Evolutionary conservation across 2,113 vertebrate genomes (phyloP), one percentile per base, ranked within the genome.

Genomic region (Oxygymnocypris stewartii): DNA sequence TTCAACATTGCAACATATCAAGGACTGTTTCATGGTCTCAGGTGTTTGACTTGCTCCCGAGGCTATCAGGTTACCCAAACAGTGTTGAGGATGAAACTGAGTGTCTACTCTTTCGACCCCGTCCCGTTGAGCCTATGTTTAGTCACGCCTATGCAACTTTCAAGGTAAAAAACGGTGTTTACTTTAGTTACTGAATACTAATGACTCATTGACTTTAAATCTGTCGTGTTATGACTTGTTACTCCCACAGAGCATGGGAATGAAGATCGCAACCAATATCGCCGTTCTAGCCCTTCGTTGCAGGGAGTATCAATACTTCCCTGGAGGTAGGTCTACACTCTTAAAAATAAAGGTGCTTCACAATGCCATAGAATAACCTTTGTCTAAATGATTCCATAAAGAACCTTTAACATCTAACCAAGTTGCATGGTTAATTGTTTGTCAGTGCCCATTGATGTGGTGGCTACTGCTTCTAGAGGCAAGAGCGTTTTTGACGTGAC

Each of bases 241-340:
- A 42, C 57, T 37, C 73, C 61, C 86, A 35, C 85, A 98, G 97
- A 82, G 37, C 31, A 85, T 95, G 75, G 96, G 96, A 61, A 85
- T 98, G 89, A 97, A 97, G 90, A 89, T 93, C 74, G 89, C 80
- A 6, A 93, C 93, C 40, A 94, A 94, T 84, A 61, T 16, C 6
- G 23, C 37, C 8, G 42, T 2, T 9, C 8, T 44, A 44, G 42
- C 8, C 42, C 42, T 44, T 44, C 42, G 9, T 3, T 37, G 35
- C 35, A 37, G 4, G 35, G 35, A 37, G 4, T 37, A 37, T 31
- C 1, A 31, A 31, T 1, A 2, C 28, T 1, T 31, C 28, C 28
- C 2, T 37, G 2, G 3, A 37, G 35, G 35, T 37, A 37, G 35
- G 35, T 37, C 6, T 94, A 37, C 28, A 31, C 28, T 31, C 28